Evolutionary conservation across 2,113 vertebrate species (phyloP).

Genomic region (Calidris pugnax): DNA sequence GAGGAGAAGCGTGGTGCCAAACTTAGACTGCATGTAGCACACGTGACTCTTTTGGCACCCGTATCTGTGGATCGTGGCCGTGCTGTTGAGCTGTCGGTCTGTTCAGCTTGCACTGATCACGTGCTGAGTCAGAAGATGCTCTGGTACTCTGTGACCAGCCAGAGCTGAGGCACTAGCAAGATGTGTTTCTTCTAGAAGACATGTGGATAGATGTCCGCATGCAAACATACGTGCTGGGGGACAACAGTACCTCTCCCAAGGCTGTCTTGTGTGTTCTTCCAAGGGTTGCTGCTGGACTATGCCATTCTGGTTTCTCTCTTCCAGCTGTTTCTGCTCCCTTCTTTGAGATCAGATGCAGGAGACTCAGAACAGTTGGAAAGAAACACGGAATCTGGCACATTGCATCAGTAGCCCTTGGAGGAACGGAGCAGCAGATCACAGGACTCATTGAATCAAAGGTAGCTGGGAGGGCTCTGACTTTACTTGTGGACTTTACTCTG

Average conservation of each 20-base stretch:
- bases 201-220: background rate
- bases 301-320: constrained; percentile 75
- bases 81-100: background rate
- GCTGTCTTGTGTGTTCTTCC: constrained; percentile 62
- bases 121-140: background rate
- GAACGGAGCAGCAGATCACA: constrained; percentile 57
- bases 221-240: background rate
- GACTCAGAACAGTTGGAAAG: constrained; percentile 74
- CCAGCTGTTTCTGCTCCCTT: constrained; percentile 74
- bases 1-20: background rate
- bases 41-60: background rate
- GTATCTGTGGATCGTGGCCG: fast-evolving
- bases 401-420: constrained; percentile 71
- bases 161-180: background rate
- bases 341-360: constrained; percentile 77
- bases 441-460: constrained; percentile 64
- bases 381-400: constrained; percentile 70
- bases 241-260: constrained; percentile 36
- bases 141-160: background rate
- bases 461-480: constrained; percentile 58
- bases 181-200: background rate
- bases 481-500: background rate
- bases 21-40: background rate
- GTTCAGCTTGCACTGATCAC: background rate
- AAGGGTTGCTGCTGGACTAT: constrained; percentile 71